Evolutionary conservation across 2,888 invertebrate species (phyloP), one percentile per base, ranked within the genome.

Genomic region (Noctua fimbriata): DNA sequence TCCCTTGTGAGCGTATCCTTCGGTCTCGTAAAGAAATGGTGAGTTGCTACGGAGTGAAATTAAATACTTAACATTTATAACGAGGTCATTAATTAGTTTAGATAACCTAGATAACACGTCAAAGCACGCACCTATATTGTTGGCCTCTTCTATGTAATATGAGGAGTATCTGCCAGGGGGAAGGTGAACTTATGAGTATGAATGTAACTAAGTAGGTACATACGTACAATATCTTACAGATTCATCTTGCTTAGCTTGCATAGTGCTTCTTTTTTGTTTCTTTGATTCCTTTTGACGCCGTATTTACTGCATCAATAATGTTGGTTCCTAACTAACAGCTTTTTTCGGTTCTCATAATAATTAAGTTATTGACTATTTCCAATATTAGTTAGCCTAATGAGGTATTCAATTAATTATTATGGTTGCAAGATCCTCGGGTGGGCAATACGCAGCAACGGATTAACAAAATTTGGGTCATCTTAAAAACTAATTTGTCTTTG

Each of bases 61-160:
- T 74, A 41, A 73, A 83, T 63, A 63, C 60, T 32, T 74, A 67
- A 36, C n/a, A 41, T 18, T 60, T 14, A 73, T 55, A 82, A 63
- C 16, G 49, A 69, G 60, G 60, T 63, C 60, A 77, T 52, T 82
- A 58, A 82, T 82, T 82, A 28, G 73, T 71, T 82, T 41, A 67
- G 47, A 69, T 83, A 66, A 83, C 79, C 73, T 71, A 83, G 66
- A 71, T 74, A 74, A 52, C 21, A 44, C 18, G 12, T 66, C 16
- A 70, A 58, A 58, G 47, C 63, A 52, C 78, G 44, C 44, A 36
- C 36, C 49, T 55, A 32, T 47, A 49, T 71, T 41, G 16, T 44
- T 67, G 49, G 28, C 32, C 44, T 32, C 14, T 28, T 32, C 18
- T 44, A 24, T 44, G 24, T 69, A 72, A 69, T 82, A 69, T 49